Base-by-base conservation (phyloP, 2,113 vertebrate species). In the Aspidoscelis tigris region DNA sequence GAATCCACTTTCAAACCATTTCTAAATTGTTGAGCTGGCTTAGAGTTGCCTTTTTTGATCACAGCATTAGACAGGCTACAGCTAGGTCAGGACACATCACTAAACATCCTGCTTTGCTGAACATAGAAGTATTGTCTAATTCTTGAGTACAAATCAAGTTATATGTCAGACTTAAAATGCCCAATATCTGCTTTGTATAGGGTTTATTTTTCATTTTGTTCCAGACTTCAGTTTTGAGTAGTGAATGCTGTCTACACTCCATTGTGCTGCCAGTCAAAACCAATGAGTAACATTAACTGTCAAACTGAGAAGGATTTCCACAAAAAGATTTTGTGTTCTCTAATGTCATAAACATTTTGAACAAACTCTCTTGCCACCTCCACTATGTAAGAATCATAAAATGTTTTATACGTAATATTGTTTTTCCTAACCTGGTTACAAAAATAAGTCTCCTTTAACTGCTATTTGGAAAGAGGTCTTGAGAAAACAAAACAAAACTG, bases 381-480 rank as follows among this genome's bases (percentile, higher is more conserved):
- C 65, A 80, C 66, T 12, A 10, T 88, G 22, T 80, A 73, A 82
- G 65, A 2, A 0, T 70, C 89, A 85, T 39, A 84, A 86, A 89
- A 85, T 88, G 78, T 87, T 91, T 71, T 79, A 85, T 90, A 86
- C 0, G 0, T 85, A 84, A 78, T 91, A 95, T 94, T 91, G 88
- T 93, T 94, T 76, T 61, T 43, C 61, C 69, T 47, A 86, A 84
- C 88, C 84, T 87, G 16, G 74, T 91, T 88, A 90, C 90, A 89
- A 86, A 95, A 95, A 92, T 93, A 92, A 87, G 92, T 89, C 78
- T 93, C 89, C 82, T 90, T 1, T 20, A 94, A 87, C 92, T 80
- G 26, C 80, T 94, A 93, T 94, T 94, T 94, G 90, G 85, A 91
- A 93, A 90, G 71, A 78, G 91, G 93, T 90, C 58, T 61, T 61